A percentile compares a stretch with the other conserved stretches of the same genome.
These are phyloP conservation scores for Drosophila bocqueti DNA, from an alignment of 1,140 invertebrate species.

Conservation along the genomic window DNA sequence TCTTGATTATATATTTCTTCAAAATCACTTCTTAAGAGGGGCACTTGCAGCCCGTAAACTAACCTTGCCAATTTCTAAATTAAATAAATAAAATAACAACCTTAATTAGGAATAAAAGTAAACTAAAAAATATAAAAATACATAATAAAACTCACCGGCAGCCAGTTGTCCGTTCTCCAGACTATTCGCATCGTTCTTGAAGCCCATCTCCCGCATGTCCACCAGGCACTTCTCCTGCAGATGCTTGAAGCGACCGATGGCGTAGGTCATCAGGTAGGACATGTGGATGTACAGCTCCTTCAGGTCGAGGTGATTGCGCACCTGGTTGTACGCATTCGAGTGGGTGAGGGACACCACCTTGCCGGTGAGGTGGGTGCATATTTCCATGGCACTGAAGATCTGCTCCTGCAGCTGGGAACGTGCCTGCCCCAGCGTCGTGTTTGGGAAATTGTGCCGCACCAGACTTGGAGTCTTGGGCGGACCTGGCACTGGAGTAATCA, in stretches of 20 bases:
- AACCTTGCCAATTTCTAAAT: neutral
- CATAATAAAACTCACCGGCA: conserved; percentile 73
- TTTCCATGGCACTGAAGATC: conserved; percentile 82
- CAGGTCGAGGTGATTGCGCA: conserved; percentile 70
- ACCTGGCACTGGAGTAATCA: conserved; percentile 33
- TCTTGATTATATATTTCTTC: neutral
- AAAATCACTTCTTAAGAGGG: neutral
- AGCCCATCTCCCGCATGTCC: conserved; percentile 82
- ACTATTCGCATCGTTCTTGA: conserved; percentile 80
- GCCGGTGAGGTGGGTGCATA: conserved; percentile 80
- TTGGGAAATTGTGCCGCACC: conserved; percentile 64
- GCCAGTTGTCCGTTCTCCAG: conserved; percentile 81
- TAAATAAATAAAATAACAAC: too few relatives aligned
- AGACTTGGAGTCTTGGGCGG: conserved; percentile 35
- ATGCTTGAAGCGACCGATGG: conserved; percentile 81
- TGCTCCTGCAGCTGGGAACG: conserved; percentile 77
- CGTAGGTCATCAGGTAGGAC: conserved; percentile 84
- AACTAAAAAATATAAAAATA: too few relatives aligned
- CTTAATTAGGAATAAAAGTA: neutral
- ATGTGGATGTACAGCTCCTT: conserved; percentile 84
- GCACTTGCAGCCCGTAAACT: neutral
- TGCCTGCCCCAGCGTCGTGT: conserved; percentile 63
- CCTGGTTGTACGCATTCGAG: conserved; percentile 83
- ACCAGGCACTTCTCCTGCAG: conserved; percentile 81
- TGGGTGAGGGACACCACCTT: conserved; percentile 81